These are phyloP conservation scores for Cherax destructor DNA, from an alignment of 1,140 invertebrate genomes.

Conservation along the genomic window DNA sequence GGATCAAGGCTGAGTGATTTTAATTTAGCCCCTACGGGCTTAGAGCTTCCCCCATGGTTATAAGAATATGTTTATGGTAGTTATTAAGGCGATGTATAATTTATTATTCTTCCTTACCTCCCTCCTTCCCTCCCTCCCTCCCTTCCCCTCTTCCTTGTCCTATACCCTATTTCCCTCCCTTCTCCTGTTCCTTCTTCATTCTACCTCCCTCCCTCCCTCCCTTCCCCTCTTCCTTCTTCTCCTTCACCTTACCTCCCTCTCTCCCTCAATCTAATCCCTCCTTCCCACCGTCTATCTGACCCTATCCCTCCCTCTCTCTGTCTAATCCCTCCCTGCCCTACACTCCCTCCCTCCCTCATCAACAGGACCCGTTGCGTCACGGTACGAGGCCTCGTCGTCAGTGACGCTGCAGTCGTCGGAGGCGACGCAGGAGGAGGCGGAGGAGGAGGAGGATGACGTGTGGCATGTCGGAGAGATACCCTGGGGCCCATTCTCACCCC, in stretches of 20 bases:
- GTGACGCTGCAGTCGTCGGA: conserved; percentile 58
- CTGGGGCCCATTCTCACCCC: conserved; percentile 79
- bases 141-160: neutral
- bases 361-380: conserved; percentile 47
- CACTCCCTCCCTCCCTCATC: neutral
- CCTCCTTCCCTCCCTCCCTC: too few species aligned
- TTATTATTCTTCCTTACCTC: neutral
- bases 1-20: too few species aligned
- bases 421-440: conserved; percentile 11
- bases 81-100: too few species aligned
- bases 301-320: neutral
- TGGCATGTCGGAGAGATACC: conserved; percentile 71
- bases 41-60: too few species aligned
- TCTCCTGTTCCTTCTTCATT: neutral
- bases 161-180: neutral
- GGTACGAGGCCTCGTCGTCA: conserved; percentile 59
- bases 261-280: neutral
- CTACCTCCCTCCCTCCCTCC: neutral
- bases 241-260: neutral
- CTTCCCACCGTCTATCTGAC: neutral
- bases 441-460: conserved; percentile 74
- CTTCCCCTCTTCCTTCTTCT: neutral
- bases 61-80: too few species aligned
- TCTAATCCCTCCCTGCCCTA: neutral
- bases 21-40: too few species aligned